Conservation (phyloP, 2,888 invertebrate species). For the Drosophila prostipennis region DNA sequence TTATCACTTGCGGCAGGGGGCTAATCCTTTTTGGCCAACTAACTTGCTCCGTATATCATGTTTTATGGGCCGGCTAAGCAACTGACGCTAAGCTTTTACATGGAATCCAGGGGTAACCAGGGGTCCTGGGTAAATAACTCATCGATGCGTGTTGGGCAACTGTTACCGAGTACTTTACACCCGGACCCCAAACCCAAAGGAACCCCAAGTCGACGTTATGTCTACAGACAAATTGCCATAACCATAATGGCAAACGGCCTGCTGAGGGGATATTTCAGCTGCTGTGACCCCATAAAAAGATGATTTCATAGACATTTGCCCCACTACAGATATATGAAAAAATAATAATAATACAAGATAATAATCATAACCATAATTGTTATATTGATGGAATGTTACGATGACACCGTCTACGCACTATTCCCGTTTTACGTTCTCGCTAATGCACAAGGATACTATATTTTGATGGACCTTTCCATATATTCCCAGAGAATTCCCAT, state of each 20-base stretch:
- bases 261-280: slow-evolving; percentile 43
- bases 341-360: slow-evolving; percentile 70
- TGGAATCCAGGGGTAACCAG: slow-evolving; percentile 27
- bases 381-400: slow-evolving; percentile 60
- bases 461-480: slow-evolving; percentile 39
- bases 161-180: slow-evolving; percentile 77
- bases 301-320: slow-evolving; percentile 80
- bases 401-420: slow-evolving; percentile 35
- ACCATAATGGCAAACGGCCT: slow-evolving; percentile 72
- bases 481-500: slow-evolving; percentile 36
- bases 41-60: slow-evolving; percentile 77
- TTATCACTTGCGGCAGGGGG: slow-evolving; percentile 69
- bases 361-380: slow-evolving; percentile 79
- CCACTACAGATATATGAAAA: slow-evolving; percentile 56
- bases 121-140: slow-evolving; percentile 64
- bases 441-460: slow-evolving; percentile 48
- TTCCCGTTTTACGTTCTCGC: slow-evolving; percentile 58
- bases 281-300: slow-evolving; percentile 72
- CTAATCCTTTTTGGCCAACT: slow-evolving; percentile 79
- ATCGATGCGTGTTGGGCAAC: slow-evolving; percentile 78
- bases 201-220: slow-evolving; percentile 56
- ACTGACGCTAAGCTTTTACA: slow-evolving; percentile 70
- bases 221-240: slow-evolving; percentile 82
- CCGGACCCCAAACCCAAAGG: not conserved
- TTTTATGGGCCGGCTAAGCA: slow-evolving; percentile 76